These are phyloP conservation scores for Intellagama lesueurii DNA, from an alignment of 2,797 vertebrate species.

Conservation along the genomic window DNA sequence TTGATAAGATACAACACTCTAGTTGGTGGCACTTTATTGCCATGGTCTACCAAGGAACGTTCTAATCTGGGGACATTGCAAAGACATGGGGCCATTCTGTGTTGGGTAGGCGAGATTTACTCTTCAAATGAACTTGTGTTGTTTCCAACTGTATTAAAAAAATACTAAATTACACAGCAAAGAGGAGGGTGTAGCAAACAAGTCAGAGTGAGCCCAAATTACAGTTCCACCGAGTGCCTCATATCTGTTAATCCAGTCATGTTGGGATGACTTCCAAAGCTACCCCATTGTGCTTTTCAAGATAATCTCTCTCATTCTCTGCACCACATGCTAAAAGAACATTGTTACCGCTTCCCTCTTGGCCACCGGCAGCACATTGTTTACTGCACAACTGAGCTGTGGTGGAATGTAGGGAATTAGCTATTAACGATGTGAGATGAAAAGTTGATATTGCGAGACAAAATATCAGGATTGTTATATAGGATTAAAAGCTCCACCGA, in stretches of 20 bases:
- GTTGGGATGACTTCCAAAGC: conserved; percentile 12
- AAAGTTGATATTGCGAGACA: conserved; percentile 38
- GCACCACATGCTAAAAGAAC: conserved; percentile 9
- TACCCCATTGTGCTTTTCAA: neutral
- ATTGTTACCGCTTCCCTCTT: neutral
- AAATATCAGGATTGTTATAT: conserved; percentile 29
- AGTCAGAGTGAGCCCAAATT: neutral
- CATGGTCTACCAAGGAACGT: neutral
- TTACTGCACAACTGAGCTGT: conserved; percentile 22
- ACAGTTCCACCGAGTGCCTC: neutral
- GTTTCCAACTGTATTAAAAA: neutral
- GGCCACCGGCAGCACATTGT: conserved; percentile 21
- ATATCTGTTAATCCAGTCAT: conserved; percentile 6
- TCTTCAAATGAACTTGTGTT: neutral
- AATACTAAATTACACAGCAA: neutral
- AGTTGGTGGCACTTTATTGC: too few species aligned
- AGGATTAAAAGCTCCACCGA: conserved; percentile 33
- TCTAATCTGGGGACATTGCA: neutral
- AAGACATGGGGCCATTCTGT: accelerated
- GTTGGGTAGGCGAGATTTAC: neutral
- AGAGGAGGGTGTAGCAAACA: neutral
- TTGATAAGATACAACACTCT: neutral
- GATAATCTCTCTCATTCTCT: conserved; percentile 35
- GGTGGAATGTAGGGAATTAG: conserved; percentile 35
- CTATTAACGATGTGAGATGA: conserved; percentile 33